Evolutionary conservation across 64 coral and sea anemone species (phyloP).

Genomic region (Catalaphyllia jardinei): DNA sequence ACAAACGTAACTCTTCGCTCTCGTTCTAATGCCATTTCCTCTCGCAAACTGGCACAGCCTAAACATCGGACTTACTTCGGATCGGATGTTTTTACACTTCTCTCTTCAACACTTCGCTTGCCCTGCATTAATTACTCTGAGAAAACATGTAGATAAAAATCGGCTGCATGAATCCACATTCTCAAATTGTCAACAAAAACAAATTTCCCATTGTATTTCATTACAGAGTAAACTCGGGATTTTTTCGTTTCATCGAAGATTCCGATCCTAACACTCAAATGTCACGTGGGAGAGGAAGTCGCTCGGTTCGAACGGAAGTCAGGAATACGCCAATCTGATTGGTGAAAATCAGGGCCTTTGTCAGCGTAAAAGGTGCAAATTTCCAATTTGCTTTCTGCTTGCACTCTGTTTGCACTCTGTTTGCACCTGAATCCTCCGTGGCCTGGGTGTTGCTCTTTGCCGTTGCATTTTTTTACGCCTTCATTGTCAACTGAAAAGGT

Average conservation of each 20-base stretch:
- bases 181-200: neutral
- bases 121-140: neutral
- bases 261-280: neutral
- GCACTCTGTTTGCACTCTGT: neutral
- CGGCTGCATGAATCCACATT: neutral
- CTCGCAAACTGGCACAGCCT: neutral
- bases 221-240: neutral
- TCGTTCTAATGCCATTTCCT: constrained; percentile 26
- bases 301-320: neutral
- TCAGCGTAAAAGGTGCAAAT: neutral
- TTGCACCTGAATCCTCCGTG: neutral
- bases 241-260: neutral
- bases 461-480: neutral
- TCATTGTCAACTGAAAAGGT: neutral
- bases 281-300: constrained; percentile 30
- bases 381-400: neutral
- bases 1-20: neutral
- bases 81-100: neutral
- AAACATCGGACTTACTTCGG: neutral
- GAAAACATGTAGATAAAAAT: neutral
- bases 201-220: neutral
- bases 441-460: neutral
- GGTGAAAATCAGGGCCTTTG: neutral
- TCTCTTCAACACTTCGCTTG: neutral
- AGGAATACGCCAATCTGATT: neutral